Evolutionary conservation across 2,888 invertebrate species (phyloP), one percentile per base, ranked within the genome.

Genomic region (Melangyna quadrimaculata): DNA sequence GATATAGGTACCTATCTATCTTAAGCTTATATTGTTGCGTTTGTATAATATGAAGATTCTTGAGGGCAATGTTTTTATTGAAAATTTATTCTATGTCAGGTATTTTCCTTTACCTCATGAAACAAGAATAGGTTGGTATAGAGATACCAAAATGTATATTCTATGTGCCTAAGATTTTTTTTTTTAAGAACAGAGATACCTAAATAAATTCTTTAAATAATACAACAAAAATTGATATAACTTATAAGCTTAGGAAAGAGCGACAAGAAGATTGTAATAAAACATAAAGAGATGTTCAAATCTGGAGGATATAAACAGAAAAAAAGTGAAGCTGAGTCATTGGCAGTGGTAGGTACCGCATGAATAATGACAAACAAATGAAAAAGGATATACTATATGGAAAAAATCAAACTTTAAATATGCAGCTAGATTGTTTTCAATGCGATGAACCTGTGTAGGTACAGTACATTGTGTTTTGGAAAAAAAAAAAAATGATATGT

Each of bases 341-440:
- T n/a, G 14, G 48, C 2, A 45, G 17, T 14, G 59, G 48, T 40
- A 2, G 1, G 37, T 24, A 43, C 37, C 51, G 24, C 61, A 80
- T 74, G 43, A 80, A 75, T 75, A 79, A 79, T 73, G 67, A 43
- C 80, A 74, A 69, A 53, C 53, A 80, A 74, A 80, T 74, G 74
- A 74, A 74, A 70, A 74, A 55, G n/a, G 43, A 69, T 43, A 53
- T 80, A n/a, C n/a, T n/a, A 43, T 51, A 43, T 29, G 29, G 19
- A 61, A 48, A 10, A 53, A 73, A 79, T 59, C 73, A 61, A 51
- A 22, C 40, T 32, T n/a, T 43, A 70, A 53, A 48, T 32, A 24
- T 40, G 10, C 1, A n/a, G 1, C 3, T n/a, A 8, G 19, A 14
- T 45, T 19, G 19, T 45, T 45, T 12, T 45, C 19, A 27, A 6